A percentile compares a stretch with the other conserved stretches of the same genome.
Evolutionary conservation across 2,113 vertebrate genomes (phyloP).

Genomic region (Apodemus speciosus): DNA sequence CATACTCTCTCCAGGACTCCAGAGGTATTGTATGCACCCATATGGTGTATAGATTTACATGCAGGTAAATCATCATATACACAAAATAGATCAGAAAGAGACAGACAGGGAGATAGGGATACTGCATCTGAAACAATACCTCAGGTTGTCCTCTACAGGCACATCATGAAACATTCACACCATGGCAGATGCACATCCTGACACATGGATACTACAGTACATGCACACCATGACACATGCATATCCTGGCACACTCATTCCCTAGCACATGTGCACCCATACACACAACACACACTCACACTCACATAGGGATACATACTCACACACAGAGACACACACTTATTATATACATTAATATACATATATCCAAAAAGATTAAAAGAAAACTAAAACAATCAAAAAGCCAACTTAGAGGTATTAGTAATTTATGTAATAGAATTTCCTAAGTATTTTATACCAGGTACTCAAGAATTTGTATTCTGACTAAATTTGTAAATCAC

Average conservation of each 20-base stretch:
- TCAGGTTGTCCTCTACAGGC: background rate
- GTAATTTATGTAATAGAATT: slow-evolving; percentile 7
- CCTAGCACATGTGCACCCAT: background rate
- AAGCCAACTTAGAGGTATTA: background rate
- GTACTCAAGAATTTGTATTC: background rate
- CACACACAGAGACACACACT: background rate
- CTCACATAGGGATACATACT: background rate
- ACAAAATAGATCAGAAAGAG: background rate
- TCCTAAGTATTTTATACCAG: background rate
- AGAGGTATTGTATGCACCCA: too few species aligned
- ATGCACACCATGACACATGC: background rate
- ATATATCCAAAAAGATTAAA: background rate
- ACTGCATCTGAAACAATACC: background rate
- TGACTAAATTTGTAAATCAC: background rate
- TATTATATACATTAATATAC: background rate
- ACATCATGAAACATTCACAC: too few species aligned
- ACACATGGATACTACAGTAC: background rate
- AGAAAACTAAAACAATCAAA: background rate
- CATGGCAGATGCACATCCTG: too few species aligned
- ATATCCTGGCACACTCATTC: background rate
- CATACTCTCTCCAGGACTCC: too few species aligned
- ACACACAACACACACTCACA: background rate
- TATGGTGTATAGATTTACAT: background rate
- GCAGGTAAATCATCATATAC: background rate
- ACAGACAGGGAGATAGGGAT: background rate